phyloP scores from a whole-genome alignment of 2,113 vertebrate species.

The Pseudopodoces humilis region DNA sequence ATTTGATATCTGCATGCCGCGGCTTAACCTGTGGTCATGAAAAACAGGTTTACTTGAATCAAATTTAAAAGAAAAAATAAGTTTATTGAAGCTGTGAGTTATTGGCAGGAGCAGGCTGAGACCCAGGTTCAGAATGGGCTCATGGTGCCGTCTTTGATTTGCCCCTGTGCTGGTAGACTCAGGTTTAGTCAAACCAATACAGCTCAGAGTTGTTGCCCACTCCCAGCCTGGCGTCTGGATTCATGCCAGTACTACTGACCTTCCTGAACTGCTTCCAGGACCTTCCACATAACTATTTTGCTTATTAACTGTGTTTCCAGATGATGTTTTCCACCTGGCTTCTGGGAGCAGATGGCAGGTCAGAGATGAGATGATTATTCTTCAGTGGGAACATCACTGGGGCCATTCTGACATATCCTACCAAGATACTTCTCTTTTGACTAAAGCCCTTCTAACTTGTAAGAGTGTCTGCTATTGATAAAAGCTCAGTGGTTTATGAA shows the following conservation, averaged over 20 bases:
- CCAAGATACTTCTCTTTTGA: neutral
- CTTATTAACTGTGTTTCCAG: neutral
- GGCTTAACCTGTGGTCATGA: rapidly evolving
- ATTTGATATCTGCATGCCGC: neutral
- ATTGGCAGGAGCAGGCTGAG: neutral
- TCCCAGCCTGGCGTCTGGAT: neutral
- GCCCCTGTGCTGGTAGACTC: neutral
- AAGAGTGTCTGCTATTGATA: neutral
- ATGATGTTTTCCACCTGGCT: neutral
- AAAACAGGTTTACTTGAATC: neutral
- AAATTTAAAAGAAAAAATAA: neutral
- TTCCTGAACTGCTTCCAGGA: neutral
- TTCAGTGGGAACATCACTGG: neutral
- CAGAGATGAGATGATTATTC: neutral
- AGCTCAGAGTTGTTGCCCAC: neutral
- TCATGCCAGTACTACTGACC: neutral
- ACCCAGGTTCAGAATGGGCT: neutral
- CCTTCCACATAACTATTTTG: neutral
- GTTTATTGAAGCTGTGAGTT: neutral
- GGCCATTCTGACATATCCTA: neutral
- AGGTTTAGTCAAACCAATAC: neutral
- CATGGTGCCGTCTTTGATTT: neutral
- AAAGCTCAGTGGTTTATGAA: neutral
- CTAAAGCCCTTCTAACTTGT: neutral
- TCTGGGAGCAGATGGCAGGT: neutral